Evolutionary conservation across 1,140 invertebrate genomes (phyloP).

Genomic region (Bombus sylvicola): DNA sequence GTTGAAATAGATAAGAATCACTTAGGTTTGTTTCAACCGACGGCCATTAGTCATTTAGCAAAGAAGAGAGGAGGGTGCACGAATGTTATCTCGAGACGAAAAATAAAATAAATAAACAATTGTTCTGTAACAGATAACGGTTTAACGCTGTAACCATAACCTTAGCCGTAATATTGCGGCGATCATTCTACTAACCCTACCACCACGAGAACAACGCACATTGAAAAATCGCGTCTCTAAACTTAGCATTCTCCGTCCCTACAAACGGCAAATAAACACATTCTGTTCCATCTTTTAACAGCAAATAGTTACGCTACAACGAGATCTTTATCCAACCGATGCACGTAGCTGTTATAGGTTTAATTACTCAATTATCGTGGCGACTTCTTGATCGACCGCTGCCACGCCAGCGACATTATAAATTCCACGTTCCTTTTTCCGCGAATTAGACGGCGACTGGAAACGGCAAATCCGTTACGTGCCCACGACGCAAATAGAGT

Average conservation of each 20-base stretch:
- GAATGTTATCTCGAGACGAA: too few relatives aligned
- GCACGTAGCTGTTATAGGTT: constrained; percentile 25
- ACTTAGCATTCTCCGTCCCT: too few relatives aligned
- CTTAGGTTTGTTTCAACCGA: too few relatives aligned
- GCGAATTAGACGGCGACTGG: constrained; percentile 44
- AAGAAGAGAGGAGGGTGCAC: background rate
- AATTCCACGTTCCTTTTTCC: constrained; percentile 32
- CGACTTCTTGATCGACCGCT: constrained; percentile 17
- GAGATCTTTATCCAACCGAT: background rate
- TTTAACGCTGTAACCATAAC: too few relatives aligned
- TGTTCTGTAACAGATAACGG: too few relatives aligned
- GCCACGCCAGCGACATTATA: constrained; percentile 34
- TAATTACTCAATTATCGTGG: constrained; percentile 60
- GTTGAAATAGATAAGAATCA: too few relatives aligned
- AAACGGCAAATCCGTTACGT: constrained; percentile 54
- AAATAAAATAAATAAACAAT: too few relatives aligned
- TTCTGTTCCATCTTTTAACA: constrained; percentile 4
- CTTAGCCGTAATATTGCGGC: too few relatives aligned
- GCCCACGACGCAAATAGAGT: constrained; percentile 26
- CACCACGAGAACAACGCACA: too few relatives aligned
- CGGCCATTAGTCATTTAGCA: background rate
- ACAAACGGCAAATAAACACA: too few relatives aligned
- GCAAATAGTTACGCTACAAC: background rate
- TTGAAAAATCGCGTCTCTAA: too few relatives aligned
- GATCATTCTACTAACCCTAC: too few relatives aligned